A percentile compares a stretch with the other conserved stretches of the same genome.
These are phyloP conservation scores for Leptonema lineaticorne DNA, from an alignment of 1,140 invertebrate genomes.

Conservation along the genomic window DNA sequence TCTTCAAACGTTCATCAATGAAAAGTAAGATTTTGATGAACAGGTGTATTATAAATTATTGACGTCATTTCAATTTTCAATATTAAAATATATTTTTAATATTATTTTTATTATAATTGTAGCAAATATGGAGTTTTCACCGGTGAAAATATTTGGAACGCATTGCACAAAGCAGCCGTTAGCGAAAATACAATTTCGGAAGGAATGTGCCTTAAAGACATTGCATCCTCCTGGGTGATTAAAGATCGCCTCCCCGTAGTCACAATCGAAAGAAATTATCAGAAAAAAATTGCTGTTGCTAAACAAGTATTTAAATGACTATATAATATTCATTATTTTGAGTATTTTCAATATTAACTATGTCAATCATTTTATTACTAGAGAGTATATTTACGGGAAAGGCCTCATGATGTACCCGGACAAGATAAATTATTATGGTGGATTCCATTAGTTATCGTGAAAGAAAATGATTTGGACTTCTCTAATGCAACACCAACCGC, in stretches of 20 bases:
- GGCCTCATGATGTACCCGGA: constrained; percentile 65
- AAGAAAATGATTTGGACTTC: constrained; percentile 60
- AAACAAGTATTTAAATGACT: constrained; percentile 58
- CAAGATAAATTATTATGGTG: constrained; percentile 68
- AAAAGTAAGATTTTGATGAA: constrained; percentile 53
- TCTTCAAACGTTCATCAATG: constrained; percentile 68
- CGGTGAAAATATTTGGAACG: constrained; percentile 78
- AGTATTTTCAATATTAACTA: background rate
- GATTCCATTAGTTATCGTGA: constrained; percentile 64
- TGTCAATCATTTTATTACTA: constrained; percentile 43
- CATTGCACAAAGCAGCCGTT: constrained; percentile 67
- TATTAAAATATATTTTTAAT: no score
- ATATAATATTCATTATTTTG: background rate
- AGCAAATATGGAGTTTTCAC: constrained; percentile 74
- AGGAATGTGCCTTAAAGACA: constrained; percentile 63
- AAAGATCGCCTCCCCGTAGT: constrained; percentile 80
- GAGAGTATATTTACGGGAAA: constrained; percentile 68
- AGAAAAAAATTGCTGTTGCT: constrained; percentile 61
- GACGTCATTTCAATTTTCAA: no score
- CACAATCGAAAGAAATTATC: constrained; percentile 69
- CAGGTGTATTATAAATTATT: no score
- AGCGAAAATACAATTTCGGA: constrained; percentile 59
- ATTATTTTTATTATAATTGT: constrained; percentile 37
- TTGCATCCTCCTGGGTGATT: constrained; percentile 78
- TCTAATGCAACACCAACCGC: constrained; percentile 53